phyloP scores from a whole-genome alignment of 2,113 vertebrate species.

The Rhea americana region DNA sequence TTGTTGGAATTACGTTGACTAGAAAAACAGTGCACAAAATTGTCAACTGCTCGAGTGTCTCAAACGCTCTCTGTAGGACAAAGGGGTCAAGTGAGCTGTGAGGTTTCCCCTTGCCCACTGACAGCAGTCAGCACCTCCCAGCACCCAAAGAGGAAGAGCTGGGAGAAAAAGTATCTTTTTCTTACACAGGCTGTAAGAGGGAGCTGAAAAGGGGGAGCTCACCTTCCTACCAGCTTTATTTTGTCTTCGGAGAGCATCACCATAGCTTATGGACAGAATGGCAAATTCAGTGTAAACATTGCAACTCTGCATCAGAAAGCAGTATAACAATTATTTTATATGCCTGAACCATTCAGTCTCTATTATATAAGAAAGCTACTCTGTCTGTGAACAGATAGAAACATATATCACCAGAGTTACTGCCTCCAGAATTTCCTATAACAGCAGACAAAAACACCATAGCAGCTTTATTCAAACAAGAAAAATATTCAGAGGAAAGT shows the following conservation, averaged over 20 bases:
- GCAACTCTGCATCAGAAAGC: not conserved
- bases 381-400: not conserved
- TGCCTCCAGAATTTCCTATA: not conserved
- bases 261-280: not conserved
- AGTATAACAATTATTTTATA: not conserved
- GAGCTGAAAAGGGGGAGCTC: not conserved
- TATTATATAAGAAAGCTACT: not conserved
- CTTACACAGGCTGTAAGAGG: not conserved
- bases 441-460: constrained; percentile 15
- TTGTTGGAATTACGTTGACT: not conserved
- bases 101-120: not conserved
- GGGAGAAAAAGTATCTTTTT: not conserved
- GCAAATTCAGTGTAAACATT: not conserved
- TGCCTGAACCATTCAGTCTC: not conserved
- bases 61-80: not conserved
- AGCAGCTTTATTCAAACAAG: constrained; percentile 24
- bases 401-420: not conserved
- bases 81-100: not conserved
- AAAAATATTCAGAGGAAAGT: constrained; percentile 12
- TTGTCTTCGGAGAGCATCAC: not conserved
- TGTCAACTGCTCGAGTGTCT: not conserved
- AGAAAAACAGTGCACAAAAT: not conserved
- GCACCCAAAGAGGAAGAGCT: not conserved
- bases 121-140: not conserved
- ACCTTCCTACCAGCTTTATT: not conserved